Conservation (phyloP, 2,888 invertebrate genomes). For the Gibbula magus region DNA sequence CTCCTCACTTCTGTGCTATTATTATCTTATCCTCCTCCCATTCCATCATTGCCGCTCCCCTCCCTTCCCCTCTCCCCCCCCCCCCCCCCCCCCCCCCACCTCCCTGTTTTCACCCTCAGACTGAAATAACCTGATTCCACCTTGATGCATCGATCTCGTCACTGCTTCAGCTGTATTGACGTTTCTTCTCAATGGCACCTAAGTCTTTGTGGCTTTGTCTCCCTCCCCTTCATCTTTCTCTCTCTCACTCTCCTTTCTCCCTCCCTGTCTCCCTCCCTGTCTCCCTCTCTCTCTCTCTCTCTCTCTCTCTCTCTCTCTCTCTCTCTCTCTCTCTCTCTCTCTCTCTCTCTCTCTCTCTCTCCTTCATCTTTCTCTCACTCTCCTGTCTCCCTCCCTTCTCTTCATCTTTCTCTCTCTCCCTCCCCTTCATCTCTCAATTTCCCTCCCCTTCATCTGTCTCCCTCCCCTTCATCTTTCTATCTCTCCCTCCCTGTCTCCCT, state of each 20-base stretch:
- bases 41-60: neutral
- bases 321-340: too few relatives aligned
- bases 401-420: too few relatives aligned
- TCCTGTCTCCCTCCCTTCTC: too few relatives aligned
- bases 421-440: too few relatives aligned
- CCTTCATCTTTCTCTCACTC: too few relatives aligned
- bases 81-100: too few relatives aligned
- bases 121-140: neutral
- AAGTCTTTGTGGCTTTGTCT: neutral
- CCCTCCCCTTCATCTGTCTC: too few relatives aligned
- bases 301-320: conserved; percentile 5
- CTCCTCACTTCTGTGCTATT: neutral
- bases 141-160: neutral
- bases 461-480: too few relatives aligned
- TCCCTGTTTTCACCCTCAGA: conserved; percentile 1
- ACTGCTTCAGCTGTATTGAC: conserved; percentile 9
- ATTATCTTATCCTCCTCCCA: neutral
- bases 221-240: conserved; percentile 12
- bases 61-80: neutral
- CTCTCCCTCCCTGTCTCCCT: too few relatives aligned
- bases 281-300: conserved; percentile 16
- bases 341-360: too few relatives aligned
- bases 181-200: neutral
- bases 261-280: conserved; percentile 5
- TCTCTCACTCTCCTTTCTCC: conserved; percentile 14